Conservation (phyloP, 2,797 vertebrate species). For the Cephalopachus bancanus region DNA sequence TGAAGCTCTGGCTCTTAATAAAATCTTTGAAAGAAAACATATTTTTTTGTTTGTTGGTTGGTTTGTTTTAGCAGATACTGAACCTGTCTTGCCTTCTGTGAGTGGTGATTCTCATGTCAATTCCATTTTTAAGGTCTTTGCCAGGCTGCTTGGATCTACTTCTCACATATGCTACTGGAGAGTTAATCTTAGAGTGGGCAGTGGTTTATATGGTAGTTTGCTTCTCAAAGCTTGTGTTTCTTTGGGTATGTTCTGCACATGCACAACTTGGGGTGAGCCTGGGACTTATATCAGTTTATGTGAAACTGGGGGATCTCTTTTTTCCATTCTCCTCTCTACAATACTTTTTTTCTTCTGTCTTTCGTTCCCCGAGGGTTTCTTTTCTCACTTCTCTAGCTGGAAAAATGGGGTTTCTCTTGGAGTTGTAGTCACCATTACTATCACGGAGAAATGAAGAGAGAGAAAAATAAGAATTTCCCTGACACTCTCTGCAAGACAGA, state of each 20-base stretch:
- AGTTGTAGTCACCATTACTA: neutral
- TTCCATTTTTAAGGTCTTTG: neutral
- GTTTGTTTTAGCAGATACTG: neutral
- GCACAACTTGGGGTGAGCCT: neutral
- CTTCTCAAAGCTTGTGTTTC: neutral
- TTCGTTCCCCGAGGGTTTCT: neutral
- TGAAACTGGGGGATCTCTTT: neutral
- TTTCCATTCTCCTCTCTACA: neutral
- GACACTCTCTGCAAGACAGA: neutral
- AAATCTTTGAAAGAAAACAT: slow-evolving; percentile 1
- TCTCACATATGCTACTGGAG: neutral
- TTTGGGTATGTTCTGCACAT: neutral
- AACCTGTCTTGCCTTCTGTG: neutral
- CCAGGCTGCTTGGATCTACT: neutral
- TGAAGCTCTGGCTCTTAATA: slow-evolving; percentile 5
- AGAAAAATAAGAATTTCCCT: neutral
- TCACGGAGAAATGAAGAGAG: neutral
- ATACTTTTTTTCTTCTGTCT: neutral
- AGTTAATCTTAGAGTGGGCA: too few relatives aligned
- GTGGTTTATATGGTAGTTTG: neutral
- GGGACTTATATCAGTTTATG: neutral
- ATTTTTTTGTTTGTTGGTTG: neutral
- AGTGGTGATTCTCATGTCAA: neutral
- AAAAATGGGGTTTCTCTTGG: neutral
- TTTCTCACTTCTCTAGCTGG: neutral